These are phyloP conservation scores for Euura lappo DNA, from an alignment of 1,140 invertebrate genomes.

Conservation along the genomic window DNA sequence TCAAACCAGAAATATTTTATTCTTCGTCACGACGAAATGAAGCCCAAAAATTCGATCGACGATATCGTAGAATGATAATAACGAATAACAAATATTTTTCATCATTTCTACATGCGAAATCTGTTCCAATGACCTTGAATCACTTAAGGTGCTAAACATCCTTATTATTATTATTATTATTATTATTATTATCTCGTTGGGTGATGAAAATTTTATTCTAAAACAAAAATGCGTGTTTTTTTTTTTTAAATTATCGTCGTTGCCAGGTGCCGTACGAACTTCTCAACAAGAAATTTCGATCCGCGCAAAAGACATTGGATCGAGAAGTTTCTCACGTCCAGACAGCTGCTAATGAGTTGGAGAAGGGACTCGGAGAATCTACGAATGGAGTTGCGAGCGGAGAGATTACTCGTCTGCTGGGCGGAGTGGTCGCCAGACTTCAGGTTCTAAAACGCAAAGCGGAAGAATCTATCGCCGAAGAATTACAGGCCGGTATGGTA, in stretches of 20 bases:
- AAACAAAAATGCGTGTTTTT: too few species aligned
- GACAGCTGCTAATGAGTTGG: conserved; percentile 79
- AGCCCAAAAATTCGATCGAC: too few species aligned
- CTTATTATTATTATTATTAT: too few species aligned
- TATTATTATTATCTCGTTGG: too few species aligned
- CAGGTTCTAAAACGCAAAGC: conserved; percentile 93
- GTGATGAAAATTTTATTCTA: too few species aligned
- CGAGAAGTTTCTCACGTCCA: conserved; percentile 91
- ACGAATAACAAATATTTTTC: too few species aligned
- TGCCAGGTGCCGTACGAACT: conserved; percentile 95
- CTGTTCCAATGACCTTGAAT: too few species aligned
- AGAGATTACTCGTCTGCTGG: conserved; percentile 82
- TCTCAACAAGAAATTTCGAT: conserved; percentile 96
- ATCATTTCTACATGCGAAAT: too few species aligned
- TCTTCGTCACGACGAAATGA: too few species aligned
- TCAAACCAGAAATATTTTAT: too few species aligned
- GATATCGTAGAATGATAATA: too few species aligned
- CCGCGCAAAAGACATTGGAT: conserved; percentile 92
- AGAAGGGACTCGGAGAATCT: conserved; percentile 70
- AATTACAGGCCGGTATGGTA: conserved; percentile 83
- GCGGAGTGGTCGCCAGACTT: conserved; percentile 88
- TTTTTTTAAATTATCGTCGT: conserved; percentile 29
- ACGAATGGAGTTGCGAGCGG: conserved; percentile 62
- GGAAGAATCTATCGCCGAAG: conserved; percentile 90
- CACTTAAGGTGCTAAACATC: too few species aligned